These are phyloP conservation scores for Heliangelus exortis DNA, from an alignment of 2,797 vertebrate species.

Conservation along the genomic window DNA sequence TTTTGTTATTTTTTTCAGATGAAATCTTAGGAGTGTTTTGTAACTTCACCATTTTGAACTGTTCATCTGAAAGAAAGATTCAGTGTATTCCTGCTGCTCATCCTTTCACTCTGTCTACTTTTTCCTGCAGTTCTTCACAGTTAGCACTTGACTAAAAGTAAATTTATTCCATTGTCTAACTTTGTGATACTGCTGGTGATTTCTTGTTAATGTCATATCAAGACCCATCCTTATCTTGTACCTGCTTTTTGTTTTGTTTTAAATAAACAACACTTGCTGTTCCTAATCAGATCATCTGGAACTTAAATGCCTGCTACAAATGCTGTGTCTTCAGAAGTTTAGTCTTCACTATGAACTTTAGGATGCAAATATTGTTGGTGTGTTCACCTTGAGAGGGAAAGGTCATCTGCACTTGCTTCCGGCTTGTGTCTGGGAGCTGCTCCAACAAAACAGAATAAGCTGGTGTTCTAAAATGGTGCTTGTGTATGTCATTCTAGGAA, in stretches of 20 bases:
- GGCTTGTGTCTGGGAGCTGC: neutral
- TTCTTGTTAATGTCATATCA: neutral
- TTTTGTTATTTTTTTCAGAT: neutral
- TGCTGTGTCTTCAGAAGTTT: neutral
- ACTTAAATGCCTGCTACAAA: neutral
- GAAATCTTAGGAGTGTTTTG: neutral
- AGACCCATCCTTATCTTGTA: neutral
- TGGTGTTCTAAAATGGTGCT: neutral
- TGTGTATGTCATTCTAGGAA: neutral
- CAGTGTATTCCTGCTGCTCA: neutral
- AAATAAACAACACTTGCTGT: neutral
- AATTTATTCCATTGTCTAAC: neutral
- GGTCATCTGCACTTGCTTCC: neutral
- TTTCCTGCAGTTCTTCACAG: neutral
- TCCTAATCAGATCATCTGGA: neutral
- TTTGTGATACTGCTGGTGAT: neutral
- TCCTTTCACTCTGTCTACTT: neutral
- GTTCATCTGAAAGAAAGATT: neutral
- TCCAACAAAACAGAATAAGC: neutral
- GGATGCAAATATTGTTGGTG: neutral
- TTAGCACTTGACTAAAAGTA: neutral
- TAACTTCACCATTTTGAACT: neutral
- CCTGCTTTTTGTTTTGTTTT: neutral
- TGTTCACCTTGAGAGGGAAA: neutral
- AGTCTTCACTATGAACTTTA: neutral